phyloP scores from a whole-genome alignment of 2,113 vertebrate species.

The Vireo altiloquus region DNA sequence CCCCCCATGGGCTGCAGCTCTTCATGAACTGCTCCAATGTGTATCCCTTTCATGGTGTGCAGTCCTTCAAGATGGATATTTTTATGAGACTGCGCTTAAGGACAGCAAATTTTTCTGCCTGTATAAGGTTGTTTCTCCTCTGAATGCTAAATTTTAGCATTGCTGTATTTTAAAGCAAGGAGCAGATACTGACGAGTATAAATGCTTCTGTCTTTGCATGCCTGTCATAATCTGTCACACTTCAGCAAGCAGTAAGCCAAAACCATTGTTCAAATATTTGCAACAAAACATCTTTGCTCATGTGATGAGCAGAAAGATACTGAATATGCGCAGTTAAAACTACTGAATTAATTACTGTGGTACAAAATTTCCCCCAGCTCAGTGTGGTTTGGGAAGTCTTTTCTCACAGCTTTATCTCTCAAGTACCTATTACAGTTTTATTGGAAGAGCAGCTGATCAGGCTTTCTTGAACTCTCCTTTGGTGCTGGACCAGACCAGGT shows the following conservation, averaged over 20 bases:
- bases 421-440: not conserved
- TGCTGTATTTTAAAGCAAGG: not conserved
- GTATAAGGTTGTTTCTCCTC: not conserved
- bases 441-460: not conserved
- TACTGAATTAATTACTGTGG: not conserved
- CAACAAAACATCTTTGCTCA: rapidly evolving
- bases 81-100: not conserved
- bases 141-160: not conserved
- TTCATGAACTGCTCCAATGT: not conserved
- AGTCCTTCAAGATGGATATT: not conserved
- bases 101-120: not conserved
- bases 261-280: not conserved
- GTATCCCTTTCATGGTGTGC: not conserved
- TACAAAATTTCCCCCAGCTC: not conserved
- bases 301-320: not conserved
- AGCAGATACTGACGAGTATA: not conserved
- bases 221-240: not conserved
- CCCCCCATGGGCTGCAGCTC: not conserved
- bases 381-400: not conserved
- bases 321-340: not conserved
- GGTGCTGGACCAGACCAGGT: not conserved
- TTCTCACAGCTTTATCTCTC: not conserved
- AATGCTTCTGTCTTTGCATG: not conserved
- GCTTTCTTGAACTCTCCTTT: not conserved
- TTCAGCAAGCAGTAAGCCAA: not conserved